phyloP scores from a whole-genome alignment of 2,113 vertebrate species.

The Gorsachius goisagi region DNA sequence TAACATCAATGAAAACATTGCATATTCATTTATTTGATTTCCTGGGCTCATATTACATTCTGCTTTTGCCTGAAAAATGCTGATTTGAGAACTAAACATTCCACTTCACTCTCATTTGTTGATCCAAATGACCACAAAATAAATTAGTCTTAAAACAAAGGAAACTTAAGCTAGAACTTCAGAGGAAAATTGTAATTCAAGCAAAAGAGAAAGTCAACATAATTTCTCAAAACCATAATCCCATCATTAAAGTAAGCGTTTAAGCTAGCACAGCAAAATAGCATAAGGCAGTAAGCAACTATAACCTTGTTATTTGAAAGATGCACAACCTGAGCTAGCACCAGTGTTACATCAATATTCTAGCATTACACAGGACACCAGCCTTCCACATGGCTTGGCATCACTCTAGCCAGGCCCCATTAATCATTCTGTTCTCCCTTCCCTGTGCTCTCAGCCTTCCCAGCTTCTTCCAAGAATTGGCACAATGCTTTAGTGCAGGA shows the following conservation, averaged over 20 bases:
- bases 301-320: neutral
- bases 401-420: neutral
- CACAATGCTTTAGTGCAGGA: neutral
- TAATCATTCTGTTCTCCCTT: neutral
- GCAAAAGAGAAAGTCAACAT: neutral
- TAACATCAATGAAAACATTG: neutral
- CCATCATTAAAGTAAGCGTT: neutral
- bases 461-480: neutral
- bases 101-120: neutral
- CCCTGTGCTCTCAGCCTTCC: neutral
- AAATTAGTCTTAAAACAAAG: neutral
- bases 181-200: neutral
- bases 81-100: neutral
- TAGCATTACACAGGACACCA: neutral
- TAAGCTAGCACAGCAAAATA: neutral
- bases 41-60: neutral
- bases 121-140: neutral
- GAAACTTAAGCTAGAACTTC: neutral
- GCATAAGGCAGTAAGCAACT: neutral
- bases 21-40: neutral
- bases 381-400: neutral
- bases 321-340: fast-evolving
- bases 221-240: neutral
- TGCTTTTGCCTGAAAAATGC: neutral
- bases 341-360: neutral